Base-by-base conservation (phyloP, 2,888 invertebrate species). In the Gymnoscelis rufifasciata region DNA sequence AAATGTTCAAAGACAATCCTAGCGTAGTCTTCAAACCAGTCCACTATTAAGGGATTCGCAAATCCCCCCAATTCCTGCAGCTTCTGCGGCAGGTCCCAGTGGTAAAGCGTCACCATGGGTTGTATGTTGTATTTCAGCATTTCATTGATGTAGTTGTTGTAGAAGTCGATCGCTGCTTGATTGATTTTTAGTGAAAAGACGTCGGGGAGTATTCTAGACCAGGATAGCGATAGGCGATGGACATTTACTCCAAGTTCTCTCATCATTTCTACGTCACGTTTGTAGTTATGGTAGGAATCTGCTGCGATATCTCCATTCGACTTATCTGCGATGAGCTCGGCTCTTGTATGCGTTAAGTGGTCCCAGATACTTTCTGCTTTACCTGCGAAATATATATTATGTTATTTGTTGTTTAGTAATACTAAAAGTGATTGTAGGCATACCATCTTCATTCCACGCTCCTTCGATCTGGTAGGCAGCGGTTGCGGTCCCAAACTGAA, bases 121-220 rank as follows among this genome's bases (percentile, higher is more conserved):
- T 78, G 69, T 44, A 94, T 92, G 30, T 88, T 89, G 54, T 90
- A 90, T 24, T 80, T 84, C 0, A 91, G 51, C 52, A 94, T 82
- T 63, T 90, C 90, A 59, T 92, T 71, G 42, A 93, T 91, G 3
- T 93, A 73, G 51, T 89, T 81, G 54, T 91, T 91, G 71, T 94
- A 94, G 70, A 92, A 92, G 19, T 86, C 74, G 8, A 93, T 75
- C 2, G 92, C 93, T 1, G 83, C 83, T 59, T 86, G 68, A 64
- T 91, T 93, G n/a, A 91, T 65, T 6, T 74, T 60, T 43, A 88
- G 78, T 1, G 79, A 47, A 14, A 82, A 71, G n/a, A 90, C 92
- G 30, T 80, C 86, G 0, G 92, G 91, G 11, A 92, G 68, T 19
- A 93, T 81, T 33, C 93, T 74, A 0, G 90, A 54, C 93, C 93